These are phyloP conservation scores for Leptobrachium leishanense DNA, from an alignment of 2,113 vertebrate genomes.

Conservation along the genomic window DNA sequence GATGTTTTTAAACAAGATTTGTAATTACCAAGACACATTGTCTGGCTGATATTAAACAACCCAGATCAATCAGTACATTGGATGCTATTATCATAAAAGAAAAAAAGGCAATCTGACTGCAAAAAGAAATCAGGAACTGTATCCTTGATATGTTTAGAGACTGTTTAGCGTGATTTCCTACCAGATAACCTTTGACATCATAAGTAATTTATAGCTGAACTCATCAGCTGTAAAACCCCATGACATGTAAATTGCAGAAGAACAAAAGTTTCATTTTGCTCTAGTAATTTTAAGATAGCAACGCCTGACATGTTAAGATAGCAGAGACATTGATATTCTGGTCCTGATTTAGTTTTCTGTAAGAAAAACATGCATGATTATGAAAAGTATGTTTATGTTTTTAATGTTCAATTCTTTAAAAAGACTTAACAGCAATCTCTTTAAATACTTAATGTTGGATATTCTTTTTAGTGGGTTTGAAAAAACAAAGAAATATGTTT, in stretches of 20 bases:
- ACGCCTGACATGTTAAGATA: slow-evolving; percentile 51
- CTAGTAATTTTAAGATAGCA: slow-evolving; percentile 59
- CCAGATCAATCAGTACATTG: slow-evolving; percentile 4
- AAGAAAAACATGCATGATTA: not conserved
- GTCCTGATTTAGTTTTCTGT: slow-evolving; percentile 48
- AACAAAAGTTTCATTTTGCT: slow-evolving; percentile 70
- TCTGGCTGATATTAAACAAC: slow-evolving; percentile 7
- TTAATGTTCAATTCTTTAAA: not conserved
- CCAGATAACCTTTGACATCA: slow-evolving; percentile 72
- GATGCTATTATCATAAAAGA: slow-evolving; percentile 24
- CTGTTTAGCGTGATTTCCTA: slow-evolving; percentile 72
- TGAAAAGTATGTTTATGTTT: slow-evolving; percentile 13
- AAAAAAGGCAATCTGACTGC: slow-evolving; percentile 36
- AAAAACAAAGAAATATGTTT: not conserved
- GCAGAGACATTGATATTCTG: slow-evolving; percentile 15
- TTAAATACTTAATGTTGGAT: not conserved
- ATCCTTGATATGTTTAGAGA: slow-evolving; percentile 70
- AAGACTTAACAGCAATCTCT: not conserved
- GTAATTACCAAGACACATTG: no score
- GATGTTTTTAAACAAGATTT: no score
- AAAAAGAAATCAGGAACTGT: slow-evolving; percentile 49
- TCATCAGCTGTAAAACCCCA: slow-evolving; percentile 74
- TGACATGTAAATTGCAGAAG: slow-evolving; percentile 72
- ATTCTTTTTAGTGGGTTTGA: not conserved
- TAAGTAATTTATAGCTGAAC: slow-evolving; percentile 62